Evolutionary conservation across 2,797 vertebrate genomes (phyloP).

Genomic region (Cottoperca gobio): DNA sequence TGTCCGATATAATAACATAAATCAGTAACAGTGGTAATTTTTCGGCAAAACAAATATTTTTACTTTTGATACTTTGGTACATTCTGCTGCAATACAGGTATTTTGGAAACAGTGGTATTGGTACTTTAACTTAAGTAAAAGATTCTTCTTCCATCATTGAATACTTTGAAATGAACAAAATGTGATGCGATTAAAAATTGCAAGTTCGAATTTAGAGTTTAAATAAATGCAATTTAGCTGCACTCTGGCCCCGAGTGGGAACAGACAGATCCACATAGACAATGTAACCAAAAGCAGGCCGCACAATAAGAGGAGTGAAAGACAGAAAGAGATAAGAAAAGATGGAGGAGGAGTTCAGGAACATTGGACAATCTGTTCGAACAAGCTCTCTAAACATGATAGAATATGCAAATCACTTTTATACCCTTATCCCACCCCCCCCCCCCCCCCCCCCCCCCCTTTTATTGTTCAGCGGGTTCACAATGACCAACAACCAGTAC

Average conservation of each 20-base stretch:
- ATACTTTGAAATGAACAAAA: not conserved
- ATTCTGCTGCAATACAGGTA: not conserved
- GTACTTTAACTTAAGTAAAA: not conserved
- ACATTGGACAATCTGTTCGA: conserved; percentile 16
- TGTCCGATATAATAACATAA: not conserved
- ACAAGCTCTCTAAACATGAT: conserved; percentile 23
- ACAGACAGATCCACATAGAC: not conserved
- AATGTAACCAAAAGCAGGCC: conserved; percentile 6
- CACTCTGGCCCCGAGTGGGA: not conserved
- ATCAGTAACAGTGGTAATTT: not conserved
- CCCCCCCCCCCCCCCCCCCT: conserved; percentile 20
- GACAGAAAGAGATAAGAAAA: conserved; percentile 17
- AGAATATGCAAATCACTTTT: conserved; percentile 31
- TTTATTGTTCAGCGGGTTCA: conserved; percentile 29
- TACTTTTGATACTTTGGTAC: not conserved
- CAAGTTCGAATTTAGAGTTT: conserved; percentile 13
- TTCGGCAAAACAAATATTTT: no score
- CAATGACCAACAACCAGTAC: conserved; percentile 16
- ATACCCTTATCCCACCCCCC: not conserved
- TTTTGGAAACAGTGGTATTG: not conserved
- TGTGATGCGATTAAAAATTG: conserved; percentile 9
- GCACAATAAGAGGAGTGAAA: conserved; percentile 1
- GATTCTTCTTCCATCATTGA: not conserved
- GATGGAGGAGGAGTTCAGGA: conserved; percentile 2
- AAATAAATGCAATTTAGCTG: conserved; percentile 11